Percentiles rank a stretch among this genome's conserved stretches.
Evolutionary conservation across 2,797 vertebrate species (phyloP).

Genomic region (Triplophysa yarkandensis): DNA sequence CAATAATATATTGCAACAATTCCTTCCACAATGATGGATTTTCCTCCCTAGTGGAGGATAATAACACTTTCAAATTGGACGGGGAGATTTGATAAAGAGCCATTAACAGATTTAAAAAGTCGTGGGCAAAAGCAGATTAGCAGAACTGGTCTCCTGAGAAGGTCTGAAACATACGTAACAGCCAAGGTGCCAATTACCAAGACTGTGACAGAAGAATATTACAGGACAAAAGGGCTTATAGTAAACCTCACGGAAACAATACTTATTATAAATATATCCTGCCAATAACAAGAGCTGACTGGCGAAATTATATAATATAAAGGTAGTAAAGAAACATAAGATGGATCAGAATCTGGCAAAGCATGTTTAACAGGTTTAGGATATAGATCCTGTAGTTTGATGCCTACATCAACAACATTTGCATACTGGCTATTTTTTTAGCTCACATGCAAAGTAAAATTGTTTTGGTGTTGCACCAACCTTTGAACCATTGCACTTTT

Average conservation of each 20-base stretch:
- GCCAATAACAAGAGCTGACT: neutral
- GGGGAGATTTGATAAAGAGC: constrained; percentile 10
- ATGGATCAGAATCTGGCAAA: neutral
- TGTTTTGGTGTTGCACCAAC: neutral
- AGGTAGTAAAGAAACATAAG: neutral
- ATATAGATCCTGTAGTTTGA: neutral
- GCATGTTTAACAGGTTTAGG: constrained; percentile 18
- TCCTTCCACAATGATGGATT: neutral
- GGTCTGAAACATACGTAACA: neutral
- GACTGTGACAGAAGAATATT: neutral
- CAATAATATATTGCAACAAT: neutral
- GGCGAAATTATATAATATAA: neutral
- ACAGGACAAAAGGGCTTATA: neutral
- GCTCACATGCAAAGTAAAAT: constrained; percentile 9
- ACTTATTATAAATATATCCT: neutral
- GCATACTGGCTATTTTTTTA: neutral
- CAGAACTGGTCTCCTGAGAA: constrained; percentile 15
- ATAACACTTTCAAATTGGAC: constrained; percentile 10
- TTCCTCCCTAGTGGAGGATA: constrained; percentile 3
- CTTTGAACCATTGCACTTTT: neutral
- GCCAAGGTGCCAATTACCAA: constrained; percentile 30
- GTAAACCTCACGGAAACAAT: neutral
- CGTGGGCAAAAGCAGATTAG: constrained; percentile 19
- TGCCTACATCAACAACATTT: neutral
- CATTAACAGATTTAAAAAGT: constrained; percentile 33